A percentile compares a stretch with the other conserved stretches of the same genome.
These are phyloP conservation scores for Reticulitermes speratus DNA, from an alignment of 1,140 invertebrate genomes.

Conservation along the genomic window DNA sequence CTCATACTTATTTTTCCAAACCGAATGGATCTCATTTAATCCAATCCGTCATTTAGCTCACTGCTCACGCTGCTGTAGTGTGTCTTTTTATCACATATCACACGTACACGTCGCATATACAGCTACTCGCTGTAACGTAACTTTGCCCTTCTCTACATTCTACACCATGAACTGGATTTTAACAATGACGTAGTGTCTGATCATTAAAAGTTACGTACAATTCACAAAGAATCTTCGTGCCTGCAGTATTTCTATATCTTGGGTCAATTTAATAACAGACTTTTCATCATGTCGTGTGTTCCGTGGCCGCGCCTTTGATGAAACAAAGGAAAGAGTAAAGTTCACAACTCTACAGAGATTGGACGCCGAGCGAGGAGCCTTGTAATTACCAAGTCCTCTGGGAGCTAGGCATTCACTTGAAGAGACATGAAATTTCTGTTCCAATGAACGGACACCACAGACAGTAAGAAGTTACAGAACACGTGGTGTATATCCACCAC, in stretches of 20 bases:
- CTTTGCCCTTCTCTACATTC: neutral
- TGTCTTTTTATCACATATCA: no score
- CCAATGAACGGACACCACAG: neutral
- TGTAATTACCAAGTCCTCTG: neutral
- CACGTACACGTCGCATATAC: no score
- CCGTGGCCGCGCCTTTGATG: neutral
- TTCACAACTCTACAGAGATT: neutral
- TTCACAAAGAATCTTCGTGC: neutral
- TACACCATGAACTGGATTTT: neutral
- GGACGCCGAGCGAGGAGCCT: neutral
- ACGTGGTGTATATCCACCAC: neutral
- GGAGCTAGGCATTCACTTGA: neutral
- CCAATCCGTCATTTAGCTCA: no score
- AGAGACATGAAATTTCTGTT: neutral
- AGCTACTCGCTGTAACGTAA: neutral
- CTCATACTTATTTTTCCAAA: no score
- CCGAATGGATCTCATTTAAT: no score
- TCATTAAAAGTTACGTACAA: neutral
- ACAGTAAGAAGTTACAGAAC: neutral
- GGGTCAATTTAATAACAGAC: neutral
- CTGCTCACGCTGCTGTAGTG: no score
- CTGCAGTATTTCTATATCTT: neutral
- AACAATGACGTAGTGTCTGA: neutral
- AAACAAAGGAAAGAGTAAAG: neutral
- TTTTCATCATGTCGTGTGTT: neutral